Evolutionary conservation across 2,113 vertebrate genomes (phyloP).

Genomic region (Madoqua kirkii): DNA sequence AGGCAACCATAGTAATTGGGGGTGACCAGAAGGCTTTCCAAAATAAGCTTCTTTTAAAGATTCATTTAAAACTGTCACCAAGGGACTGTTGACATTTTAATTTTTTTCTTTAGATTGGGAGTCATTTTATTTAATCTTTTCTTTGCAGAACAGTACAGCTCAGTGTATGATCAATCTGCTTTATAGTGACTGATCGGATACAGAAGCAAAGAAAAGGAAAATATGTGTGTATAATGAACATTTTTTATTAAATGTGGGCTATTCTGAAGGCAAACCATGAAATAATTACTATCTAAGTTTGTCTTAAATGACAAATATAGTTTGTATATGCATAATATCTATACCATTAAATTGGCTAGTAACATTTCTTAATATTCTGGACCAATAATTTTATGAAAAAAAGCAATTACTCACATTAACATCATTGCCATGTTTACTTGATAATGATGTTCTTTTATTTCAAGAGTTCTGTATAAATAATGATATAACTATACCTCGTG

Average conservation of each 20-base stretch:
- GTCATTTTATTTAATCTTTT: slow-evolving; percentile 31
- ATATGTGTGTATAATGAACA: background rate
- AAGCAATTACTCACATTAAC: background rate
- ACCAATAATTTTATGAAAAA: background rate
- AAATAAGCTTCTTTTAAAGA: slow-evolving; percentile 67
- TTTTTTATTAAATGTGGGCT: background rate
- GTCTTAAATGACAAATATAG: background rate
- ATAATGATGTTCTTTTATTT: background rate
- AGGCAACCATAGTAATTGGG: slow-evolving; percentile 65
- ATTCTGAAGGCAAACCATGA: background rate
- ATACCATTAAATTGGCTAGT: background rate
- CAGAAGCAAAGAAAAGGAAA: background rate
- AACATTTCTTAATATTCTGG: background rate
- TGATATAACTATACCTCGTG: background rate
- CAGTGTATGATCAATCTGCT: background rate
- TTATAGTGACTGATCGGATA: background rate
- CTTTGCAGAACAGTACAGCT: background rate
- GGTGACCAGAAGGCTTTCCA: slow-evolving; percentile 69
- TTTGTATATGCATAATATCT: background rate
- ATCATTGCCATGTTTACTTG: background rate
- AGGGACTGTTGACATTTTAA: slow-evolving; percentile 61
- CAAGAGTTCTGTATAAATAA: background rate
- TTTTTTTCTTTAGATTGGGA: slow-evolving; percentile 48
- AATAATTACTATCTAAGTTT: background rate
- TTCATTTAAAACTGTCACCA: slow-evolving; percentile 65